Base-by-base conservation (phyloP, 2,888 invertebrate genomes). In the Tethea ocularis region DNA sequence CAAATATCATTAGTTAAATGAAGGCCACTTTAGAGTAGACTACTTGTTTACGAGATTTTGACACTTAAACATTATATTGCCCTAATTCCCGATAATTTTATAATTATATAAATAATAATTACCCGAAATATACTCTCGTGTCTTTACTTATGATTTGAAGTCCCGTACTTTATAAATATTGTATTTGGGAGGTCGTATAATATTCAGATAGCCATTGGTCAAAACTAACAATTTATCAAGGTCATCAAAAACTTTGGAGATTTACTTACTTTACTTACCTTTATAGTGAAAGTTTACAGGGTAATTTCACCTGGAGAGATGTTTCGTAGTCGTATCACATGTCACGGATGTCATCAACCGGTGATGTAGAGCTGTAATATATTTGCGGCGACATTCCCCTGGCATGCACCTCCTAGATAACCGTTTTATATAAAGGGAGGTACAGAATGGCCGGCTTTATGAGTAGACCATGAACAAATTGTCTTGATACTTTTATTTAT, bases 331-430 rank as follows among this genome's bases (percentile, higher is more conserved):
- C 67, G 58, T 69, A 69, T 71, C 66, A 58, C 70, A 65, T 74
- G 75, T 70, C 73, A 70, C 70, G 66, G 64, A 66, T 72, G 77
- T 77, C 78, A 65, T 71, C 78, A 73, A 57, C 72, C 64, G 64
- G 60, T 83, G 82, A 83, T 77, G 69, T 77, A 82, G 61, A 72
- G 71, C 62, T 60, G 75, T 74, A 77, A 84, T 83, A 79, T 79
- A 84, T 84, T 78, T 66, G 68, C 71, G 63, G 67, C 22, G 72
- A 78, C 72, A 74, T 64, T 67, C 58, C 61, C 52, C 61, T 58
- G 60, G 74, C 75, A 71, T 76, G 78, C 74, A 75, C 66, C 71
- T 68, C 66, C 67, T 56, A 80, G 81, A 83, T 83, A 82, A 79
- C 64, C 46, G 61, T 61, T 58, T 52, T 56, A 61, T 62, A 63